phyloP scores from a whole-genome alignment of 2,888 invertebrate genomes.

The Rhogogaster chlorosoma region DNA sequence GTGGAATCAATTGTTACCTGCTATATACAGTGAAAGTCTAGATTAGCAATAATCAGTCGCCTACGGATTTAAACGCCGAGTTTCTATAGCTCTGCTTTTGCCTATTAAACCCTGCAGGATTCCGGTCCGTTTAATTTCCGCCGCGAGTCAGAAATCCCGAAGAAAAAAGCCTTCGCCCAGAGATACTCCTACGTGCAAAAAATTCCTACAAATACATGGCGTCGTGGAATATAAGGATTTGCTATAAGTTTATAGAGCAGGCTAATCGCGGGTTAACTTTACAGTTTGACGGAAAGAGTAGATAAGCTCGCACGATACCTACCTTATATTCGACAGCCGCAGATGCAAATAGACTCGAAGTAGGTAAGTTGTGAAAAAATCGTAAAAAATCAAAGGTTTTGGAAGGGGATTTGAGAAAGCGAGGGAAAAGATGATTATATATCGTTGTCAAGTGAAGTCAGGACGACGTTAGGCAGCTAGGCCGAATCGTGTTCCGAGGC shows the following conservation, averaged over 20 bases:
- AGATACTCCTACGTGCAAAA: neutral
- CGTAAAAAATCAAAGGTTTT: neutral
- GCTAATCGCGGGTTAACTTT: neutral
- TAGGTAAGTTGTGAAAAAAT: neutral
- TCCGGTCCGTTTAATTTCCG: neutral
- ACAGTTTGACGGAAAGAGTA: neutral
- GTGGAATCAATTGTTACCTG: neutral
- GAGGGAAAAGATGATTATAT: neutral
- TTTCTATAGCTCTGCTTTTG: neutral
- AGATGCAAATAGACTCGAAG: constrained; percentile 1
- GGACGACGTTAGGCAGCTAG: neutral
- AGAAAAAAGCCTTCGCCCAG: neutral
- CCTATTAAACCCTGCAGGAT: neutral
- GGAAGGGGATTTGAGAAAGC: neutral
- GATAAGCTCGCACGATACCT: neutral
- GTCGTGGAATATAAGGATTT: neutral
- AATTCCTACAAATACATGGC: neutral
- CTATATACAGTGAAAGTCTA: neutral
- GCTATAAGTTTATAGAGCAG: neutral
- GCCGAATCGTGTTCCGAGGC: neutral
- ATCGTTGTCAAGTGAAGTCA: constrained; percentile 21
- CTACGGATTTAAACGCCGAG: neutral
- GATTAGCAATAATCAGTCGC: neutral
- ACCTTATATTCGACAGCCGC: neutral
- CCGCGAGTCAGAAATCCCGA: neutral